phyloP scores from a whole-genome alignment of 2,113 vertebrate genomes.

The Aspiorhynchus laticeps region DNA sequence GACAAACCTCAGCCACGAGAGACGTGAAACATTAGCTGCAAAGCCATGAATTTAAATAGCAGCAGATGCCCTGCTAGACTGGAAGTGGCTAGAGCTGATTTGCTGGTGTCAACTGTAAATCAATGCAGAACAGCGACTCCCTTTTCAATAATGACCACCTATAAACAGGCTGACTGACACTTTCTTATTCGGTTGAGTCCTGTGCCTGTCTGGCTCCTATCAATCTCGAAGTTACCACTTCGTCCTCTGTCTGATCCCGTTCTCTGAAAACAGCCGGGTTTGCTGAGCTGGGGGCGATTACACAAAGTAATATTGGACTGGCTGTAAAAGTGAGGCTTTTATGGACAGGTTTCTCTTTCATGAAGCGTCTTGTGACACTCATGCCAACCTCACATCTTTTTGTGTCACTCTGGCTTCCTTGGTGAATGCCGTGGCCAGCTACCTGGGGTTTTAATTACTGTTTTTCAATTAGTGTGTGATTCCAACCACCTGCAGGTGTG shows the following conservation, averaged over 20 bases:
- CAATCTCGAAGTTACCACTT: conserved; percentile 45
- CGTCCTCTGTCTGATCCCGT: not conserved
- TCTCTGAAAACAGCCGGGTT: conserved; percentile 13
- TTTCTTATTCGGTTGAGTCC: conserved; percentile 43
- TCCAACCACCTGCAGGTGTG: conserved; percentile 50
- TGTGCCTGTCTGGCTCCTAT: conserved; percentile 30
- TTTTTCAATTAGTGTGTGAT: conserved; percentile 58
- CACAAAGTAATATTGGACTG: conserved; percentile 40
- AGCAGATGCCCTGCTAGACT: not conserved
- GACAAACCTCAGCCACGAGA: conserved; percentile 23
- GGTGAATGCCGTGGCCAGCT: conserved; percentile 56
- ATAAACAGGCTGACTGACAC: conserved; percentile 52
- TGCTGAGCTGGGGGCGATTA: conserved; percentile 32
- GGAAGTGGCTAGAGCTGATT: conserved; percentile 14
- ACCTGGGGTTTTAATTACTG: conserved; percentile 60
- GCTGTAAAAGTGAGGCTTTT: conserved; percentile 32
- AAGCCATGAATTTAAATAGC: conserved; percentile 38
- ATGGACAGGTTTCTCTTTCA: conserved; percentile 40
- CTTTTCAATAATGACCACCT: conserved; percentile 40
- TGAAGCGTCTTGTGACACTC: not conserved
- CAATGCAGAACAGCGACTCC: conserved; percentile 32
- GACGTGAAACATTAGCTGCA: conserved; percentile 30
- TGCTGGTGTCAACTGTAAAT: conserved; percentile 47
- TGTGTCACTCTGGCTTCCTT: conserved; percentile 48
- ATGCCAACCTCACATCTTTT: conserved; percentile 46